Evolutionary conservation across 1,140 invertebrate species (phyloP).

Genomic region (Pogonomyrmex californicus): DNA sequence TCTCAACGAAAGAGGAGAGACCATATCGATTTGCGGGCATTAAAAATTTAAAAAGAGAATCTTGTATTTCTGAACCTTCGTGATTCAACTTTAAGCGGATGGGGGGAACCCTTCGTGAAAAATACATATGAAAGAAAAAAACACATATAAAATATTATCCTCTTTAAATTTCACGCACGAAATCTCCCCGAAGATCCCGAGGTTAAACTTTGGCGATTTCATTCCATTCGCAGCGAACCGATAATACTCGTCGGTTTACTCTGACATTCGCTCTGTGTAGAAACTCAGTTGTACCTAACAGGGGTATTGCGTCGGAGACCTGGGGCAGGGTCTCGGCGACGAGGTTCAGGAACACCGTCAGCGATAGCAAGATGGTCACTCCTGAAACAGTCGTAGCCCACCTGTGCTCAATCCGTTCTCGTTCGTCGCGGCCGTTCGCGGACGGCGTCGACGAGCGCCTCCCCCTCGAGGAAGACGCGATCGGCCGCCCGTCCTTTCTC

Average conservation of each 20-base stretch:
- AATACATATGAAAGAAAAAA: neutral
- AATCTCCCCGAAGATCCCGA: conserved; percentile 15
- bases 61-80: neutral
- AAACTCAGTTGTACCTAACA: conserved; percentile 93
- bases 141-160: neutral
- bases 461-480: conserved; percentile 13
- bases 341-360: conserved; percentile 99
- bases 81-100: conserved; percentile 29
- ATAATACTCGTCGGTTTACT: conserved; percentile 15
- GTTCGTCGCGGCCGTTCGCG: conserved; percentile 39
- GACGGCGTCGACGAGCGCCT: conserved; percentile 38
- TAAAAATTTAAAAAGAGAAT: neutral
- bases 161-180: conserved; percentile 1
- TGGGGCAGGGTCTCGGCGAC: conserved; percentile 98
- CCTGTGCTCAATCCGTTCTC: conserved; percentile 74
- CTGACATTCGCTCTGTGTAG: conserved; percentile 56
- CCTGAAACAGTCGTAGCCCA: conserved; percentile 93
- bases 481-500: conserved; percentile 22
- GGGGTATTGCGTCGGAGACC: conserved; percentile 97
- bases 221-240: conserved; percentile 20
- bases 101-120: neutral
- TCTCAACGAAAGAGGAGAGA: neutral
- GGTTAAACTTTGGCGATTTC: neutral
- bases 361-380: conserved; percentile 99
- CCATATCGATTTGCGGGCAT: neutral